These are phyloP conservation scores for Meloe dianella DNA, from an alignment of 2,888 invertebrate genomes.

Conservation along the genomic window DNA sequence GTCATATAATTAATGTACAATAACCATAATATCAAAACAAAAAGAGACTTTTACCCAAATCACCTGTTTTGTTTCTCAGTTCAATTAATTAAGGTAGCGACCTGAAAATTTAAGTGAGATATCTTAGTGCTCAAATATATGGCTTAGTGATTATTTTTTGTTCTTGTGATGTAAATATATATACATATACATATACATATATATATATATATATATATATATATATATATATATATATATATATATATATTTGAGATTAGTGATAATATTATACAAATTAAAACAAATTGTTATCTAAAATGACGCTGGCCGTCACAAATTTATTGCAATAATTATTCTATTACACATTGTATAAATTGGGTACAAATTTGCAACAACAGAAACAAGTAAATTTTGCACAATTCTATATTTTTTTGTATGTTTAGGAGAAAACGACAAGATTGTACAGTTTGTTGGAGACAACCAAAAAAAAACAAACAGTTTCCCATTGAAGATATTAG, in stretches of 20 bases:
- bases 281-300: not conserved
- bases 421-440: not conserved
- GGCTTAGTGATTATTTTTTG: not conserved
- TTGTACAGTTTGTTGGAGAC: not conserved
- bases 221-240: no score
- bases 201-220: no score
- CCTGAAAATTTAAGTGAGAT: not conserved
- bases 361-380: not conserved
- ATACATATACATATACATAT: no score
- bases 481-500: no score
- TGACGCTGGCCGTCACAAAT: not conserved
- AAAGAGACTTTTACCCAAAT: not conserved
- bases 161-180: no score
- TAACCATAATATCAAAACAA: constrained; percentile 6
- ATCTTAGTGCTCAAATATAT: not conserved
- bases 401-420: constrained; percentile 2
- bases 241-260: no score
- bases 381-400: not conserved
- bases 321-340: not conserved
- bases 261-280: not conserved
- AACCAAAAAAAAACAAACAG: no score
- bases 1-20: constrained; percentile 6
- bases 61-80: not conserved
- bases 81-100: not conserved
- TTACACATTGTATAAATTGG: not conserved